Evolutionary conservation across 2,113 vertebrate species (phyloP).

Genomic region (Rhabdomys dilectus): DNA sequence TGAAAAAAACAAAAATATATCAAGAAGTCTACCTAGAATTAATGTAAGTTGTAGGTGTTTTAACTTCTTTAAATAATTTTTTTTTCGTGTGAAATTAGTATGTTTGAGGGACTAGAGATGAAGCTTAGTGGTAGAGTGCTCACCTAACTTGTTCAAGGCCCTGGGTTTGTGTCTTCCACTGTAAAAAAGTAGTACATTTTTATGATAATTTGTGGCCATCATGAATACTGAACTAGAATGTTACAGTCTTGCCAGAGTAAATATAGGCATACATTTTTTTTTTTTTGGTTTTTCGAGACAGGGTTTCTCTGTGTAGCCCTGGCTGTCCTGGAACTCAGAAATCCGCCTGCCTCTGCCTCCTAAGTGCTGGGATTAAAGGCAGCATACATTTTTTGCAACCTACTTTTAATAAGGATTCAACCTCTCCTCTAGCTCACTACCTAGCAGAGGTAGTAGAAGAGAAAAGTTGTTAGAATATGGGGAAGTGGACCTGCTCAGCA

Average conservation of each 20-base stretch:
- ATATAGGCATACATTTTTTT: neutral
- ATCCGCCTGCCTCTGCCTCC: no score
- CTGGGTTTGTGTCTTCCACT: neutral
- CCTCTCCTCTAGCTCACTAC: no score
- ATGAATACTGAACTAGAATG: slow-evolving; percentile 6
- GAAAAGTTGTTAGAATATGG: no score
- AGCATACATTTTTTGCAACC: no score
- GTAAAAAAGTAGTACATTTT: slow-evolving; percentile 16
- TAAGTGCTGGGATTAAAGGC: no score
- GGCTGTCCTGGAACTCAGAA: no score
- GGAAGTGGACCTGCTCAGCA: no score
- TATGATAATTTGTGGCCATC: neutral
- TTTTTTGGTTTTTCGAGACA: no score
- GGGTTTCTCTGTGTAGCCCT: no score
- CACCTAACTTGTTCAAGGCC: neutral
- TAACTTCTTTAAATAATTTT: no score
- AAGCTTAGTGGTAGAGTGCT: neutral
- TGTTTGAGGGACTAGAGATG: neutral
- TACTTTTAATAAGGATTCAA: no score
- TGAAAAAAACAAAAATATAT: neutral
- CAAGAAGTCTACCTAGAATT: slow-evolving; percentile 20
- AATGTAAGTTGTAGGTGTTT: slow-evolving; percentile 41
- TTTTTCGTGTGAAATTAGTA: neutral
- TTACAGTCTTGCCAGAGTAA: neutral
- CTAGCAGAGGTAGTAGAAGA: no score